Evolutionary conservation across 2,888 invertebrate species (phyloP).

Genomic region (Cerceris rybyensis): DNA sequence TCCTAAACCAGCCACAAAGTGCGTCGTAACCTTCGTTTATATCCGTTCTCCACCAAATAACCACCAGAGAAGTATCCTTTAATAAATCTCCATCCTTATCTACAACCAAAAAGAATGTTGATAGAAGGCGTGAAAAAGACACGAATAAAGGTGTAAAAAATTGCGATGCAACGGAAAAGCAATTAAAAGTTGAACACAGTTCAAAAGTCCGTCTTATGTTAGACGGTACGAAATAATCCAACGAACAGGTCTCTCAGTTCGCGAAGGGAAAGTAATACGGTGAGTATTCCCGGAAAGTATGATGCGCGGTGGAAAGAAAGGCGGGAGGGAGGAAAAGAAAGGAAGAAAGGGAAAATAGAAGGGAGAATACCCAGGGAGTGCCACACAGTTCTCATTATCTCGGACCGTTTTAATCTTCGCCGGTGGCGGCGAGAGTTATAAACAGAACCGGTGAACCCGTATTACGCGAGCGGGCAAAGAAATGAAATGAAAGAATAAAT

Average conservation of each 20-base stretch:
- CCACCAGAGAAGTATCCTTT: neutral
- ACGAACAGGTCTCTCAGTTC: slow-evolving; percentile 22
- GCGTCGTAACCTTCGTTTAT: too few species aligned
- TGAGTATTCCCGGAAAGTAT: slow-evolving; percentile 31
- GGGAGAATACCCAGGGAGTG: slow-evolving; percentile 45
- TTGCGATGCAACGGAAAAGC: neutral
- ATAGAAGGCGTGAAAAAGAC: neutral
- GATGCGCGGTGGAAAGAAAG: slow-evolving; percentile 18
- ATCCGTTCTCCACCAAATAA: too few species aligned
- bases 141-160: neutral
- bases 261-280: slow-evolving; percentile 56
- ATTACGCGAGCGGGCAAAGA: slow-evolving; percentile 56
- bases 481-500: slow-evolving; percentile 75
- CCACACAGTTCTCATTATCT: slow-evolving; percentile 74
- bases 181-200: slow-evolving; percentile 34
- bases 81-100: too few species aligned
- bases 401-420: slow-evolving; percentile 75
- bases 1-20: too few species aligned
- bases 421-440: slow-evolving; percentile 68
- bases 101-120: neutral
- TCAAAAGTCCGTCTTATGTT: slow-evolving; percentile 15
- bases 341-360: slow-evolving; percentile 30
- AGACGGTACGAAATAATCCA: slow-evolving; percentile 42
- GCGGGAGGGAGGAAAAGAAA: slow-evolving; percentile 23
- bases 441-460: slow-evolving; percentile 58